Evolutionary conservation across 1,140 invertebrate species (phyloP).

Genomic region (Drosophila funebris): DNA sequence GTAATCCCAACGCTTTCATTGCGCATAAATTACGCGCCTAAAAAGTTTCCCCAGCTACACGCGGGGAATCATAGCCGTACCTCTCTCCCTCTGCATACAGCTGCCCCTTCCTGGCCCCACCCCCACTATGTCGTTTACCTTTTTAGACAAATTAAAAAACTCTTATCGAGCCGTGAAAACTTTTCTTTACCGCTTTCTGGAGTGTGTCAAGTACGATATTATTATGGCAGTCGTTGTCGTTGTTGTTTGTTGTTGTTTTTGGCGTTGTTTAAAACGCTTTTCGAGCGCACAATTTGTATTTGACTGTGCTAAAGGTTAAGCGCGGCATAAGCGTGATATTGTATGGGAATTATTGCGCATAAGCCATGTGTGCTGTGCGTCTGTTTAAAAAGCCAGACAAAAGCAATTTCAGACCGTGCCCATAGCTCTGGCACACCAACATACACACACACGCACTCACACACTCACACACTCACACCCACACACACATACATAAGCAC

Average conservation of each 20-base stretch:
- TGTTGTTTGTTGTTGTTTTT: conserved; percentile 28
- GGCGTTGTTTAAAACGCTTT: conserved; percentile 68
- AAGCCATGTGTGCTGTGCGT: conserved; percentile 42
- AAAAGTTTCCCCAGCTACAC: conserved; percentile 53
- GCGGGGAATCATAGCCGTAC: neutral
- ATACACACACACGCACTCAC: conserved; percentile 1
- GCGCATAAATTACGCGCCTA: conserved; percentile 76
- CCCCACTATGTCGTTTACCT: conserved; percentile 25
- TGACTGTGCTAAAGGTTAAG: conserved; percentile 48
- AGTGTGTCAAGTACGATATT: conserved; percentile 30
- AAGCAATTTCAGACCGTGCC: conserved; percentile 40
- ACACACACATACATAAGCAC: neutral
- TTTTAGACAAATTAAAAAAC: conserved; percentile 82
- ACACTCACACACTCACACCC: too few species aligned
- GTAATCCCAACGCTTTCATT: conserved; percentile 79
- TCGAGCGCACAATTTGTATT: conserved; percentile 56
- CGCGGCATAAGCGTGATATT: conserved; percentile 68
- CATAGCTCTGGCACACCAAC: neutral
- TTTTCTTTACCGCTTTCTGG: conserved; percentile 60
- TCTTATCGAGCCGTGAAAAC: conserved; percentile 75
- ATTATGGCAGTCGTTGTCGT: conserved; percentile 30
- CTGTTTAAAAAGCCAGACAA: conserved; percentile 34
- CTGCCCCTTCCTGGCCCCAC: neutral
- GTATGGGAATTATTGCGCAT: conserved; percentile 59
- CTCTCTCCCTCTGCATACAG: neutral